phyloP scores from a whole-genome alignment of 2,797 vertebrate species.

The Mastacembelus armatus region DNA sequence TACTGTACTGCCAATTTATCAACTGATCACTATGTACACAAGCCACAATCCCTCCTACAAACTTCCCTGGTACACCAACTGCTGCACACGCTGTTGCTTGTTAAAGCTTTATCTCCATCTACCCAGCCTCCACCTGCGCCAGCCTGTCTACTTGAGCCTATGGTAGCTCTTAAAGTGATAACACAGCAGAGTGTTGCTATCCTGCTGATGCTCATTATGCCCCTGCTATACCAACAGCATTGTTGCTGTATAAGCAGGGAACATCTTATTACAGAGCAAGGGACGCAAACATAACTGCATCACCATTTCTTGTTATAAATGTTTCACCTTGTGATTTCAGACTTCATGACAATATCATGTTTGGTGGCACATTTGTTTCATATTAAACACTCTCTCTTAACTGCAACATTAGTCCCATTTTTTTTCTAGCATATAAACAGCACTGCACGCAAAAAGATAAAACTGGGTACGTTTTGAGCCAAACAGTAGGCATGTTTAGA shows the following conservation, averaged over 20 bases:
- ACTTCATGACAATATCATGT: slow-evolving; percentile 40
- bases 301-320: slow-evolving; percentile 42
- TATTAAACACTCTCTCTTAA: slow-evolving; percentile 36
- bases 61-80: slow-evolving; percentile 37
- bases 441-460: slow-evolving; percentile 14
- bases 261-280: slow-evolving; percentile 46
- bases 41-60: slow-evolving; percentile 36
- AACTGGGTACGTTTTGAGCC: slow-evolving; percentile 25
- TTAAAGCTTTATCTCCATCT: slow-evolving; percentile 67
- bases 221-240: slow-evolving; percentile 51
- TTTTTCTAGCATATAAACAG: slow-evolving; percentile 21
- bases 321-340: slow-evolving; percentile 47
- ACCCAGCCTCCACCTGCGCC: slow-evolving; percentile 67
- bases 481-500: slow-evolving; percentile 2
- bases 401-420: slow-evolving; percentile 42
- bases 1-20: slow-evolving; percentile 39
- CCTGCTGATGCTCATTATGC: slow-evolving; percentile 66
- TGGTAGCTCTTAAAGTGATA: slow-evolving; percentile 72
- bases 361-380: slow-evolving; percentile 47
- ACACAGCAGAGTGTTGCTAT: slow-evolving; percentile 51
- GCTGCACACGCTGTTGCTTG: slow-evolving; percentile 53
- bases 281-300: slow-evolving; percentile 42
- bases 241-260: slow-evolving; percentile 55
- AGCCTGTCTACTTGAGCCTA: slow-evolving; percentile 63
- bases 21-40: slow-evolving; percentile 46